Evolutionary conservation across 2,797 vertebrate species (phyloP).

Genomic region (Leptoclinus maculatus): DNA sequence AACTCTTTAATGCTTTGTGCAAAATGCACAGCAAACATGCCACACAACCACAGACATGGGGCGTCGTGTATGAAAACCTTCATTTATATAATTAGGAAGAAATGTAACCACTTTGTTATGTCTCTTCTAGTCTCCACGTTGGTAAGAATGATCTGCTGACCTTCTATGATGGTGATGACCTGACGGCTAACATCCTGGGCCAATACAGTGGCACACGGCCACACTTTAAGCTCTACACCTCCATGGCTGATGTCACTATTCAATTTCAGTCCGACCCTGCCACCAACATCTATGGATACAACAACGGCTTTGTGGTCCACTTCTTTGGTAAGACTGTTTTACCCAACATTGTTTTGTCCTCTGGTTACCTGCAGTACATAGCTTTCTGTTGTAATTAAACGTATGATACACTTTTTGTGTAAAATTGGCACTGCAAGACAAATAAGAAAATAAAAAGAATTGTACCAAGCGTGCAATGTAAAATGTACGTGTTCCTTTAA

Average conservation of each 20-base stretch:
- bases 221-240: conserved; percentile 94
- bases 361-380: neutral
- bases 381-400: neutral
- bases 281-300: conserved; percentile 89
- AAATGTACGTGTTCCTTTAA: conserved; percentile 5
- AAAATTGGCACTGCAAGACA: neutral
- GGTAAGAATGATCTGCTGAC: conserved; percentile 93
- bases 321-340: conserved; percentile 90
- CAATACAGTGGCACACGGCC: conserved; percentile 90
- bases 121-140: conserved; percentile 85
- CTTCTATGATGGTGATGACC: conserved; percentile 96
- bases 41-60: neutral
- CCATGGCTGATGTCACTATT: conserved; percentile 94
- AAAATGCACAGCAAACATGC: neutral
- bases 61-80: neutral
- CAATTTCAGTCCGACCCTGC: conserved; percentile 98
- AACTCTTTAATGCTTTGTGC: neutral
- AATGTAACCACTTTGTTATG: neutral
- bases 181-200: conserved; percentile 95
- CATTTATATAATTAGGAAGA: neutral
- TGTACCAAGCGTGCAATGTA: neutral
- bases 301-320: conserved; percentile 95
- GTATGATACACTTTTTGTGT: neutral
- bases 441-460: neutral
- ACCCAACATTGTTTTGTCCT: neutral